Evolutionary conservation across 1,140 invertebrate genomes (phyloP), one percentile per base, ranked within the genome.

Genomic region (Zaprionus kolodkinae): DNA sequence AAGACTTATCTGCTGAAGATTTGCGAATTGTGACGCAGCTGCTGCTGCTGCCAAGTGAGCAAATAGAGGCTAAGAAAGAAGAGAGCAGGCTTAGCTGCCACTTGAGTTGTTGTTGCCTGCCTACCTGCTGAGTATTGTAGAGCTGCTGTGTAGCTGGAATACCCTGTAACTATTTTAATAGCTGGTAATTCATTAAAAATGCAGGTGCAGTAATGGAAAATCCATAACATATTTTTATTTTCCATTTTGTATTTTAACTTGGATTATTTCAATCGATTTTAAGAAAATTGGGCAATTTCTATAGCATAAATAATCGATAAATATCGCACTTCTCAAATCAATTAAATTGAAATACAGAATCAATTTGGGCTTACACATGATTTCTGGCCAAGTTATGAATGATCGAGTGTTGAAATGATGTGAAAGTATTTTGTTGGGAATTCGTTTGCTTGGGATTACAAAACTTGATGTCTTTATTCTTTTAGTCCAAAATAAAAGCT

Each of bases 401-500:
- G 27, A 30, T 30, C 4, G 27, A 2, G 6, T 30, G 27, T 5
- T 30, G 27, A 30, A 30, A 30, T 30, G 1, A 30, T 30, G 83
- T 87, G 83, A 87, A 87, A 87, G 83, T 45, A 9, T 21, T 21
- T 21, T 2, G 21, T 21, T 21, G 21, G 21, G 21, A 21, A 21
- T 21, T 21, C 21, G 21, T 21, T 21, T 21, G 21, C 54, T 38
- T 17, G 60, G 54, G 27, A 38, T 76, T 82, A 73, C 35, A 64
- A 74, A 88, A 78, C 72, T 68, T 66, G 57, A 79, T 78, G 54
- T 48, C 76, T 77, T 43, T 62, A 88, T 86, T 86, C 84, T 86
- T 77, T 48, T 50, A 11, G 54, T 4, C 3, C 63, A 11, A 27
- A 52, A 52, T 55, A 45, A 13, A 33, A 65, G 45, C 45, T 25